Base-by-base conservation (phyloP, 2,113 vertebrate genomes). In the Plestiodon gilberti region DNA sequence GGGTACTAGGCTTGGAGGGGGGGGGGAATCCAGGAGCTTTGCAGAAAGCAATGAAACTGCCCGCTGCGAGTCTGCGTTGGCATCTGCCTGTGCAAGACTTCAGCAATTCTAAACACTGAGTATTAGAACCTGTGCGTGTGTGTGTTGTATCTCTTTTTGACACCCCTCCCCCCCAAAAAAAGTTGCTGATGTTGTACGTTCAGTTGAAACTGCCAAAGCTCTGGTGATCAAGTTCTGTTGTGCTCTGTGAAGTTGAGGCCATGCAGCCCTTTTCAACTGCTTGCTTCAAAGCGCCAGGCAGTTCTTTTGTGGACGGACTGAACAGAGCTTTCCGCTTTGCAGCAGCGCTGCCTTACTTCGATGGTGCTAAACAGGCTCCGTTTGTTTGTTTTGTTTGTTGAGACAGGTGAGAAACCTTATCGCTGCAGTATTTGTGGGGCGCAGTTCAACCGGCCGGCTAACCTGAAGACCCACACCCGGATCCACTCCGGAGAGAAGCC, bases 401-500 rank as follows among this genome's bases (percentile, higher is more conserved):
- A 30, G 61, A 35, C 89, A 99, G 99, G 98, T 38, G 98, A 99
- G 74, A 99, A 99, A 91, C 99, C 99, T 1, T 99, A 99, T 89
- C 98, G 97, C 82, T 99, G 99, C 95, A 97, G 97, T 93, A 98
- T 99, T 90, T 99, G 99, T 0, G 98, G 98, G 4, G 99, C 99
- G 5, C 99, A 99, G 95, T 99, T 99, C 95, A 99, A 99, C 96
- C 96, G 99, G 62, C 99, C 99, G 0, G 99, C 98, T 89, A 99
- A 99, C 94, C 97, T 99, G 94, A 99, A 99, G 96, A 99, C 99
- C 1, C 98, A 99, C 85, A 98, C 98, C 0, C 98, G 99, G 79
- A 99, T 99, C 89, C 99, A 99, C 96, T 99, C 99, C 0, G 98
- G 99, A 89, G 99, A 99, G 93, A 99, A 99, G 95, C 99, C 99